Conservation (phyloP, 2,888 invertebrate species). For the Exocentrus adspersus region DNA sequence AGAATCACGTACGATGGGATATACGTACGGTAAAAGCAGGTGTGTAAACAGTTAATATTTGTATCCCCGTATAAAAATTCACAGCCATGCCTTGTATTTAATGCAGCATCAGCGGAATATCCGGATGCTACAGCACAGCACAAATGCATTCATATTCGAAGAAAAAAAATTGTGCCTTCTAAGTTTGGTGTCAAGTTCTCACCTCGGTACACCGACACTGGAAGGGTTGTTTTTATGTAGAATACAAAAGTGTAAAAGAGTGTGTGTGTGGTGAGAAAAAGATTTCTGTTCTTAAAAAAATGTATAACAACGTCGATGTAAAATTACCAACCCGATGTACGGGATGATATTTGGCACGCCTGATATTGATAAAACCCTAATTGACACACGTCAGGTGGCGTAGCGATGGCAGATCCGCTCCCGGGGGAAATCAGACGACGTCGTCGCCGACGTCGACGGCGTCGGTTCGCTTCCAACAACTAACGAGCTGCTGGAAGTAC, state of each 20-base stretch:
- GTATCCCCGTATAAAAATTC: neutral
- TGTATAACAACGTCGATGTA: neutral
- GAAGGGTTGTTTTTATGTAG: too few relatives aligned
- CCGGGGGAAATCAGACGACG: constrained; percentile 22
- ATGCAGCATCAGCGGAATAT: too few relatives aligned
- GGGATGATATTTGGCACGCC: constrained; percentile 20
- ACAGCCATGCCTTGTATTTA: too few relatives aligned
- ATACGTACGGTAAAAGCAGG: neutral
- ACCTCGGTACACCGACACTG: too few relatives aligned
- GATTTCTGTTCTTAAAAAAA: too few relatives aligned
- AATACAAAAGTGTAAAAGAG: too few relatives aligned
- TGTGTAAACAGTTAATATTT: constrained; percentile 9
- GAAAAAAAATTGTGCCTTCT: too few relatives aligned
- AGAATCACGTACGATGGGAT: neutral
- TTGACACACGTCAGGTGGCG: constrained; percentile 36
- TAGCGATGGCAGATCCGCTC: constrained; percentile 17
- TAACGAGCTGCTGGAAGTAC: constrained; percentile 18
- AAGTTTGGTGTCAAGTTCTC: too few relatives aligned
- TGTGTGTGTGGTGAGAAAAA: too few relatives aligned
- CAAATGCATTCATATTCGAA: too few relatives aligned
- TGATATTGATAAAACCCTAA: constrained; percentile 34
- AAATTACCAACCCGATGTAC: constrained; percentile 19
- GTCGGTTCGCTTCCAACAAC: constrained; percentile 5
- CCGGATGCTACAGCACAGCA: too few relatives aligned
- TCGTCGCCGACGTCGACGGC: constrained; percentile 17